These are phyloP conservation scores for Campylorhamphus procurvoides DNA, from an alignment of 2,113 vertebrate species.

Conservation along the genomic window DNA sequence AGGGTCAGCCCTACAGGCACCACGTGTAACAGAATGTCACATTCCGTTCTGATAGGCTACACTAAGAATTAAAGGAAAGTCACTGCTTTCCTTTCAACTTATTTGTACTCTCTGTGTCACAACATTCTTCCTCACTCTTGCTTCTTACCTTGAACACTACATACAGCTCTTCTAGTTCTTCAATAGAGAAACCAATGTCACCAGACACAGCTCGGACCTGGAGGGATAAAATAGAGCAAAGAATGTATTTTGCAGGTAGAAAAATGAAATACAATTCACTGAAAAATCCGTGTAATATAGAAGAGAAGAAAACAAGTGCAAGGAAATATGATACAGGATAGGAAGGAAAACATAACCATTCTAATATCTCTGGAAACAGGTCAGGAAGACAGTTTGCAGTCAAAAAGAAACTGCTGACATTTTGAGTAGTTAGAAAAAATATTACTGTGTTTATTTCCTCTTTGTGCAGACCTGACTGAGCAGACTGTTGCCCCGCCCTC, in stretches of 20 bases:
- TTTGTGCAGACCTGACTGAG: background rate
- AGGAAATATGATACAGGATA: background rate
- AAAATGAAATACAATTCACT: background rate
- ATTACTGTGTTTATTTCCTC: background rate
- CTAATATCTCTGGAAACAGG: background rate
- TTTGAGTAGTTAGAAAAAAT: background rate
- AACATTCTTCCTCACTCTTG: background rate
- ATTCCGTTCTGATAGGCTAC: background rate
- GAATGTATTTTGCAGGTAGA: background rate
- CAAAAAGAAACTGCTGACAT: background rate
- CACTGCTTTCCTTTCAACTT: background rate
- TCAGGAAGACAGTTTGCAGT: background rate
- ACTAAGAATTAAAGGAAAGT: background rate
- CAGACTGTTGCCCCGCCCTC: background rate
- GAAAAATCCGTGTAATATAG: background rate
- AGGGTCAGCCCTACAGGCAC: background rate
- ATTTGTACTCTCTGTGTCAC: background rate
- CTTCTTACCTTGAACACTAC: constrained; percentile 92
- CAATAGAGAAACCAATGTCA: constrained; percentile 91
- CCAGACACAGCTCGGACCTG: constrained; percentile 94
- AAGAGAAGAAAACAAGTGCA: background rate
- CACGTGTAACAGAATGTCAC: background rate
- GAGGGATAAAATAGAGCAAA: background rate
- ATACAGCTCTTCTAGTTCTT: constrained; percentile 94
- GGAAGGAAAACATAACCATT: background rate